Conservation (phyloP, 2,888 invertebrate genomes). For the Odontothrips loti region DNA sequence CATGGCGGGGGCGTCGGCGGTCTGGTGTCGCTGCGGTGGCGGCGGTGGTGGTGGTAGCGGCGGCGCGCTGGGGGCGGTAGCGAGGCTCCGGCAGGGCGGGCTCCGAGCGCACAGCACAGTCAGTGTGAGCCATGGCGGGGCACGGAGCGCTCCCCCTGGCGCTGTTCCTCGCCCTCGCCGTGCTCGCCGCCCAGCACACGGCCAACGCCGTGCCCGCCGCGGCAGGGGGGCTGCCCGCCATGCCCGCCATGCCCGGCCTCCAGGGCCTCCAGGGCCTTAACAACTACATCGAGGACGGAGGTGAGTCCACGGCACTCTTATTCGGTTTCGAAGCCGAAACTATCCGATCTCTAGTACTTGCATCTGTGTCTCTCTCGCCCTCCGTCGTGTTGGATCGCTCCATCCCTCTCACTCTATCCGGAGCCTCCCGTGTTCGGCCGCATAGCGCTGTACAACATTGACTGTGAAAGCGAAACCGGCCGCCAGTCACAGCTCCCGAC, state of each 20-base stretch:
- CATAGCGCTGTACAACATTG: too few relatives aligned
- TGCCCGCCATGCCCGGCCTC: background rate
- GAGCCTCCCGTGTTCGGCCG: too few relatives aligned
- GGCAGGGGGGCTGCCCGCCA: background rate
- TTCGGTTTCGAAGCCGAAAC: background rate
- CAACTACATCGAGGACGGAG: background rate
- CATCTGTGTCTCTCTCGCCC: too few relatives aligned
- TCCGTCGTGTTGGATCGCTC: too few relatives aligned
- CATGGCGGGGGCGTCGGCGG: background rate
- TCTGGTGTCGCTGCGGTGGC: background rate
- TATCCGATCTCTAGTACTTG: too few relatives aligned
- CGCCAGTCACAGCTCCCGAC: too few relatives aligned
- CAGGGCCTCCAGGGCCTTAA: background rate
- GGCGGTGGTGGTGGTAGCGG: background rate
- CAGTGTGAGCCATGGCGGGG: conserved; percentile 11
- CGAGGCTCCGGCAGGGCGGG: background rate
- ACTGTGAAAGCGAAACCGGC: too few relatives aligned
- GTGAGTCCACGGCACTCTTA: background rate
- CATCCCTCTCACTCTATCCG: too few relatives aligned
- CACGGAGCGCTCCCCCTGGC: background rate
- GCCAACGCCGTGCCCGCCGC: background rate
- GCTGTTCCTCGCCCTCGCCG: background rate
- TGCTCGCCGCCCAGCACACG: background rate
- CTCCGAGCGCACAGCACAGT: background rate
- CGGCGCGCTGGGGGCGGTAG: background rate